Conservation (phyloP, 1,140 invertebrate species). For the Gonioctena quinquepunctata region DNA sequence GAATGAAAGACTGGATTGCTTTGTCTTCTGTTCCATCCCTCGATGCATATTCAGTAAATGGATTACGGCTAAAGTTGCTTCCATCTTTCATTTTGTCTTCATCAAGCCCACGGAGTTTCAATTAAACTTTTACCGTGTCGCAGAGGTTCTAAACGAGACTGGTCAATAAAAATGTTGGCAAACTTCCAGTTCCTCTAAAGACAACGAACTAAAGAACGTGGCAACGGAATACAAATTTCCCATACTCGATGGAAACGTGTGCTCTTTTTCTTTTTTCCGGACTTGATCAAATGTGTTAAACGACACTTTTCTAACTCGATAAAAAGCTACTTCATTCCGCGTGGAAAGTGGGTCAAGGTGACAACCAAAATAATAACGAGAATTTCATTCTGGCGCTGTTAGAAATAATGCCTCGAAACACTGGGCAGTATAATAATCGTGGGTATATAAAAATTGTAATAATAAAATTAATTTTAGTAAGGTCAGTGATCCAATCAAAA, state of each 20-base stretch:
- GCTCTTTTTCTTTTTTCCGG: not conserved
- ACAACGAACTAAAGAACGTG: not conserved
- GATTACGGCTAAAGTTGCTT: not conserved
- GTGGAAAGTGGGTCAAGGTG: not conserved
- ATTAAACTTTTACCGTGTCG: not conserved
- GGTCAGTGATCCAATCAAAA: no score
- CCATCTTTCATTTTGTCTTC: not conserved
- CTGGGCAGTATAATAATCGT: no score
- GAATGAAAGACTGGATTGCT: no score
- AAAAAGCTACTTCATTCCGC: not conserved
- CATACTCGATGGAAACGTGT: not conserved
- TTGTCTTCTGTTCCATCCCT: no score
- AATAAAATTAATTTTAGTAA: no score
- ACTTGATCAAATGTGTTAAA: not conserved
- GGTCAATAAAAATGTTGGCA: constrained; percentile 12
- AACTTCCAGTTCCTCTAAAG: not conserved
- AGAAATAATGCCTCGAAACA: no score
- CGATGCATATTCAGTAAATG: not conserved
- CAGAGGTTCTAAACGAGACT: not conserved
- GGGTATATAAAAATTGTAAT: no score
- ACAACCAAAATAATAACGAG: no score
- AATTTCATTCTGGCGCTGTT: no score
- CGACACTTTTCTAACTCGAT: not conserved
- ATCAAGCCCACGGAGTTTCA: not conserved
- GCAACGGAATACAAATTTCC: constrained; percentile 3